Evolutionary conservation across 2,888 invertebrate genomes (phyloP).

Genomic region (Drepanosiphum platanoidis): DNA sequence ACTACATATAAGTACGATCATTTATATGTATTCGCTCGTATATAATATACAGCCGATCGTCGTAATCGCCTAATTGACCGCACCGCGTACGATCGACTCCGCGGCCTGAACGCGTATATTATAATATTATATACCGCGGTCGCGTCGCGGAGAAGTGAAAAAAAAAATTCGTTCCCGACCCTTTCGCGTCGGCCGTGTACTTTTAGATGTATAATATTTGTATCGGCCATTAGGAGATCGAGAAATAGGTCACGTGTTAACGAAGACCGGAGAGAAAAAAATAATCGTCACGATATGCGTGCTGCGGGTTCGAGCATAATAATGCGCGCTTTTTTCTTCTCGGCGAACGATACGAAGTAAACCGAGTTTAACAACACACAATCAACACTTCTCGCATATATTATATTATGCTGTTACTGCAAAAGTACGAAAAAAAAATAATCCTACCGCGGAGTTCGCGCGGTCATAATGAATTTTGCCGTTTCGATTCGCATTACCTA

Average conservation of each 20-base stretch:
- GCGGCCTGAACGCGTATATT: not conserved
- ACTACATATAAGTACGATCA: too few relatives aligned
- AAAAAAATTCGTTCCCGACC: slow-evolving; percentile 8
- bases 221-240: not conserved
- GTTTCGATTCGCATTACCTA: too few relatives aligned
- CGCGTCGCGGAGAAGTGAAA: not conserved
- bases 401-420: not conserved
- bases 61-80: not conserved
- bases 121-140: too few relatives aligned
- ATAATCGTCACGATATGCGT: not conserved
- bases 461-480: not conserved
- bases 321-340: not conserved
- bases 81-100: not conserved
- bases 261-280: not conserved
- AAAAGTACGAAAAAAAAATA: not conserved
- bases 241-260: slow-evolving; percentile 1
- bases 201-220: not conserved
- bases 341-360: not conserved
- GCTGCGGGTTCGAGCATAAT: not conserved
- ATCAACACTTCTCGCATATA: too few relatives aligned
- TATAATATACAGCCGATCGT: not conserved
- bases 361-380: not conserved
- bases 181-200: not conserved
- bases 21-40: not conserved
- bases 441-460: not conserved